Percentiles rank a stretch among this genome's conserved stretches.
Conservation (phyloP, 2,113 vertebrate genomes). For the Xiphophorus hellerii region DNA sequence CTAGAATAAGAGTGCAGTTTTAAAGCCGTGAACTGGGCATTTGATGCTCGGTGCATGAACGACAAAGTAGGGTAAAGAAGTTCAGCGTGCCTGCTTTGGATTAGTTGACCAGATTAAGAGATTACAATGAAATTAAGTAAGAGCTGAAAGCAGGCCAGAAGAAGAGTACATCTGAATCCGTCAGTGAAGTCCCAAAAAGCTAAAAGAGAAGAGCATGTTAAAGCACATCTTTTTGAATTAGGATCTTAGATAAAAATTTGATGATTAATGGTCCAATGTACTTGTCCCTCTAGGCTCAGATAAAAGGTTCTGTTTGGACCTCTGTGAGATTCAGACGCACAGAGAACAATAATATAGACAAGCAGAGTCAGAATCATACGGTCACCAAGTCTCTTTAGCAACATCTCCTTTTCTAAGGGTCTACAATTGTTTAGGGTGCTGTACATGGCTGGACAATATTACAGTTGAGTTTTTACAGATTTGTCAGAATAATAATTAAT, state of each 20-base stretch:
- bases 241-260: neutral
- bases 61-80: conserved; percentile 66
- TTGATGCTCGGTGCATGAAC: conserved; percentile 47
- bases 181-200: conserved; percentile 30
- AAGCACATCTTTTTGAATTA: conserved; percentile 12
- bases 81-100: conserved; percentile 71
- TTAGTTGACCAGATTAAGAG: conserved; percentile 81
- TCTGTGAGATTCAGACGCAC: conserved; percentile 2
- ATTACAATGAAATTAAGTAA: conserved; percentile 77
- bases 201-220: conserved; percentile 8
- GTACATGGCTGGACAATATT: neutral
- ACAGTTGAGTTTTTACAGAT: too few species aligned
- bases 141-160: conserved; percentile 51
- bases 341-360: conserved; percentile 4
- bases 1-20: neutral
- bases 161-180: conserved; percentile 43
- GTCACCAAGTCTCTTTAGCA: neutral
- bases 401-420: neutral
- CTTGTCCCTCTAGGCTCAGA: conserved; percentile 11
- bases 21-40: conserved; percentile 3
- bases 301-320: conserved; percentile 14
- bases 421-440: neutral
- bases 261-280: conserved; percentile 11
- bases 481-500: neutral
- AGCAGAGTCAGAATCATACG: conserved; percentile 13